Conservation (phyloP, 2,113 vertebrate species). For the Propithecus coquereli region DNA sequence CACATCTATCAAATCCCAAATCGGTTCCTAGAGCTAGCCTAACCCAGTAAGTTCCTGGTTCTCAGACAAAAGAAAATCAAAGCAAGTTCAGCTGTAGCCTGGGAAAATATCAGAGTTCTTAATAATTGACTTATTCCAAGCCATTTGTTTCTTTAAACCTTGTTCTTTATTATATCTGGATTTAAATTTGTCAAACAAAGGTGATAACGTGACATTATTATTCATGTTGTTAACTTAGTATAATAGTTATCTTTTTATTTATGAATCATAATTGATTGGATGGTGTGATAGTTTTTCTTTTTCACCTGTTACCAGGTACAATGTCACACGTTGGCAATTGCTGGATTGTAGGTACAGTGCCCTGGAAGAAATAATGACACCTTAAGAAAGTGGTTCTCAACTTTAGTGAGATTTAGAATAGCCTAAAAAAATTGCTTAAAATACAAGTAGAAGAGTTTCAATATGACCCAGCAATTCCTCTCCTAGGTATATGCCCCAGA, state of each 20-base stretch:
- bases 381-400: background rate
- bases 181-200: background rate
- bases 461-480: background rate
- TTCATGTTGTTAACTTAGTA: background rate
- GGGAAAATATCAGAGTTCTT: background rate
- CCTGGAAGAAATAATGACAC: background rate
- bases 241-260: background rate
- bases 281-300: background rate
- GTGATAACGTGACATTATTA: background rate
- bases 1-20: background rate
- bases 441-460: background rate
- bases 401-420: background rate
- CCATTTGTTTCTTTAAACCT: slow-evolving; percentile 19
- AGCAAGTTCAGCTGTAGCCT: background rate
- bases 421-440: background rate
- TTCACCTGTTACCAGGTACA: background rate
- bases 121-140: background rate
- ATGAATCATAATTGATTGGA: background rate
- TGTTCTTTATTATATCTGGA: background rate
- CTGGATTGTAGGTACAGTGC: background rate
- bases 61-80: background rate
- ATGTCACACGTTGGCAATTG: background rate
- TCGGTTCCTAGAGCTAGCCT: background rate
- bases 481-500: background rate
- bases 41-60: background rate